Conservation (phyloP, 2,797 vertebrate genomes). For the Coendou prehensilis region DNA sequence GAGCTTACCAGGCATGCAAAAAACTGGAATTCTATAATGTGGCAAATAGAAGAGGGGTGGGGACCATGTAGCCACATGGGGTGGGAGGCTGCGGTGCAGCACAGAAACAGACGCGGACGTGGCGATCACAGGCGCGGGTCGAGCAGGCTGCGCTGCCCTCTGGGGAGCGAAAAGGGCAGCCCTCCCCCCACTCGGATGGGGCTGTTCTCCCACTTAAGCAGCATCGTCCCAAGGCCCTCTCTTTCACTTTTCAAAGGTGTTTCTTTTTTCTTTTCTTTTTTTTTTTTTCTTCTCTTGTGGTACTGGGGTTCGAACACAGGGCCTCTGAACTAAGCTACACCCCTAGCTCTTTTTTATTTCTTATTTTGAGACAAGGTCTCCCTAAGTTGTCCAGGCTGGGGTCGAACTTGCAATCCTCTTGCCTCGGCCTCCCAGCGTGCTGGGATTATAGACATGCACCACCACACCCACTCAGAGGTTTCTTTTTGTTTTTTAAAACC, state of each 20-base stretch:
- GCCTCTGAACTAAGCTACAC: background rate
- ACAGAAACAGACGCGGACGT: background rate
- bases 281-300: background rate
- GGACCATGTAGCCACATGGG: background rate
- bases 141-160: background rate
- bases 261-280: background rate
- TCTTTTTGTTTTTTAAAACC: background rate
- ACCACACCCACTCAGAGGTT: background rate
- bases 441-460: background rate
- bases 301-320: background rate
- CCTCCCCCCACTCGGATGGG: background rate
- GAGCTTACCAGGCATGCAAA: background rate
- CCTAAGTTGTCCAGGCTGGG: background rate
- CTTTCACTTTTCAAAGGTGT: background rate
- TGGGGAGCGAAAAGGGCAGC: background rate
- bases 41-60: slow-evolving; percentile 38
- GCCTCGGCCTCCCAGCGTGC: background rate
- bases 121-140: background rate
- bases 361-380: background rate
- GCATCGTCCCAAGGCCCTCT: background rate
- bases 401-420: background rate
- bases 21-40: background rate
- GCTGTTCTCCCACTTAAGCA: background rate
- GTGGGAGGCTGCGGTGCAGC: fast-evolving
- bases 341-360: background rate